These are phyloP conservation scores for Epinotia nisella DNA, from an alignment of 2,888 invertebrate species.

Conservation along the genomic window DNA sequence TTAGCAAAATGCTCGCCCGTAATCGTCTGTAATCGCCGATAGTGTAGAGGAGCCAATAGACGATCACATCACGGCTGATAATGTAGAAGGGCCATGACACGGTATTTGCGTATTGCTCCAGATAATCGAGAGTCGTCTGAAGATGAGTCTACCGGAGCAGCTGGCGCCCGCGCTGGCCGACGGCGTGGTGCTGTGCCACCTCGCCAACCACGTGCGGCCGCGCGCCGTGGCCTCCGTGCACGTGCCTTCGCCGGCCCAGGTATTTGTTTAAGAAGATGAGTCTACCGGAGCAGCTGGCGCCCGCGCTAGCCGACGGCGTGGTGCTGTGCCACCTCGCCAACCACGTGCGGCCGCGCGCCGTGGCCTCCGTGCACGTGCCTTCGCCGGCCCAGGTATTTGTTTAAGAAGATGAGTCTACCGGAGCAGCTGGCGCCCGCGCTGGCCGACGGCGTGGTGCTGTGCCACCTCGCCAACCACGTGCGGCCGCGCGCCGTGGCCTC, in stretches of 20 bases:
- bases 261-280: constrained; percentile 96
- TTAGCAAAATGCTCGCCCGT: too few relatives aligned
- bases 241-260: constrained; percentile 96
- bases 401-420: constrained; percentile 95
- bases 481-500: constrained; percentile 95
- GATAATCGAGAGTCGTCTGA: constrained; percentile 95
- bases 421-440: constrained; percentile 93
- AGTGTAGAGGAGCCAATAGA: too few relatives aligned
- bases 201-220: constrained; percentile 96
- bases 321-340: constrained; percentile 97
- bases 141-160: constrained; percentile 95
- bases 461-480: constrained; percentile 97
- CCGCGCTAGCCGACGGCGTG: constrained; percentile 95
- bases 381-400: constrained; percentile 96
- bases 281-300: constrained; percentile 93
- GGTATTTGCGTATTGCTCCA: constrained; percentile 64
- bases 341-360: constrained; percentile 95
- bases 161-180: constrained; percentile 93
- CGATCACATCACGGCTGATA: too few relatives aligned
- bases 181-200: constrained; percentile 97
- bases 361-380: constrained; percentile 97
- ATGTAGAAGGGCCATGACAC: too few relatives aligned
- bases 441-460: constrained; percentile 96
- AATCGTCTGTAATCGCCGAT: too few relatives aligned
- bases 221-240: constrained; percentile 97